Evolutionary conservation across 2,797 vertebrate genomes (phyloP), one percentile per base, ranked within the genome.

Genomic region (Rhabdophis nuchalis): DNA sequence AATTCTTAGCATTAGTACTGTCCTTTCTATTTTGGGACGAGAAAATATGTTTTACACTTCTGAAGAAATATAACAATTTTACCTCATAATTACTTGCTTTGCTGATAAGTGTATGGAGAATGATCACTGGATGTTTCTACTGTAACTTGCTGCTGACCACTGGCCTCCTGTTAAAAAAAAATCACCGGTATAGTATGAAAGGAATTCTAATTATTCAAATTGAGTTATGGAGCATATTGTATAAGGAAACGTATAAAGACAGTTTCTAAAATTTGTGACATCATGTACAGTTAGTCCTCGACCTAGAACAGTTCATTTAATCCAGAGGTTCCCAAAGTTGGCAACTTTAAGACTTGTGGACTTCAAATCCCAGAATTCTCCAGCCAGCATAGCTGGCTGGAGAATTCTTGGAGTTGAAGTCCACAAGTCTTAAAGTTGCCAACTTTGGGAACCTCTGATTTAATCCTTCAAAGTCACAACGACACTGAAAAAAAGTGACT

Each of bases 61-160:
- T 90, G 92, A 25, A 64, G 29, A 93, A 89, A 93, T 52, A 93
- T 41, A 36, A 92, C 54, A 86, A 87, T 95, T 56, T 94, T 98
- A 98, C 98, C 98, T 98, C 98, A 97, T 97, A 97, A 97, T 99
- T 99, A 99, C 98, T 99, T 99, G 97, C 98, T 98, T 97, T 99
- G 99, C 98, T 99, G 99, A 98, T 99, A 99, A 72, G 98, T 97
- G 93, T 99, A 99, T 18, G 98, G 98, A 97, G 99, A 99, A 98
- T 98, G 99, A 96, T 99, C 99, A 96, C 97, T 98, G 94, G 98
- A 98, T 23, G 99, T 98, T 95, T 99, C 99, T 96, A 99, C 98
- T 93, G 98, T 96, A 96, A 98, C 98, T 96, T 98, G 99, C 89
- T 99, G 98, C 94, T 99, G 98, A 94, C 98, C 98, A 95, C 98